Evolutionary conservation across 2,888 invertebrate genomes (phyloP).

Genomic region (Anodontia alba): DNA sequence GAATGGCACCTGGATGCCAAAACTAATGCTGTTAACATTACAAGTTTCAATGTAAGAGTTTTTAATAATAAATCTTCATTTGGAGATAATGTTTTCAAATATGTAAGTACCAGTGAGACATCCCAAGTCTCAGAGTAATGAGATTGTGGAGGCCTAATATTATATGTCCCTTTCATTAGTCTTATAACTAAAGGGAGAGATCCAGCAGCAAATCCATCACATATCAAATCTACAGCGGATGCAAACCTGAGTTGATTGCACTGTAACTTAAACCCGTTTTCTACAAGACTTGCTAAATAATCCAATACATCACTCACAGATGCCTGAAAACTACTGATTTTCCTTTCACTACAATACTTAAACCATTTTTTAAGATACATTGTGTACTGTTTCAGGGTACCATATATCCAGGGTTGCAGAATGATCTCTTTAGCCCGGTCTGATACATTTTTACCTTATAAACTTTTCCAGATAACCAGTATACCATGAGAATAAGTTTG

Average conservation of each 20-base stretch:
- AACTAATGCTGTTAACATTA: not conserved
- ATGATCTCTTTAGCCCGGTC: too few relatives aligned
- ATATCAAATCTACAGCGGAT: not conserved
- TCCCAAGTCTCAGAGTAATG: constrained; percentile 18
- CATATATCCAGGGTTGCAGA: not conserved
- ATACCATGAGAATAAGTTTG: too few relatives aligned
- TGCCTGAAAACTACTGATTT: too few relatives aligned
- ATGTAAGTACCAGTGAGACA: constrained; percentile 21
- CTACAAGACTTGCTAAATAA: not conserved
- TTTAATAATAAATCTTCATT: not conserved
- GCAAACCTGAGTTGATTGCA: constrained; percentile 28
- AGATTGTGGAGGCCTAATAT: constrained; percentile 4
- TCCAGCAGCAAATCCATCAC: constrained; percentile 17
- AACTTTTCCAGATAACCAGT: too few relatives aligned
- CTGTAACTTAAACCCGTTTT: constrained; percentile 20
- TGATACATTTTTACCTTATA: too few relatives aligned
- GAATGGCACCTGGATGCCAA: not conserved
- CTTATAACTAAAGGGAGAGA: constrained; percentile 9
- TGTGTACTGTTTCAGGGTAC: too few relatives aligned
- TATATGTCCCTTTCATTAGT: constrained; percentile 25
- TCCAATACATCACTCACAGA: too few relatives aligned
- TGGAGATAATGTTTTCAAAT: not conserved
- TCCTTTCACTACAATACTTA: too few relatives aligned
- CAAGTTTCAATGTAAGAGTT: not conserved
- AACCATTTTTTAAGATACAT: too few relatives aligned